Base-by-base conservation (phyloP, 2,113 vertebrate species). In the Chrysochloris asiatica region DNA sequence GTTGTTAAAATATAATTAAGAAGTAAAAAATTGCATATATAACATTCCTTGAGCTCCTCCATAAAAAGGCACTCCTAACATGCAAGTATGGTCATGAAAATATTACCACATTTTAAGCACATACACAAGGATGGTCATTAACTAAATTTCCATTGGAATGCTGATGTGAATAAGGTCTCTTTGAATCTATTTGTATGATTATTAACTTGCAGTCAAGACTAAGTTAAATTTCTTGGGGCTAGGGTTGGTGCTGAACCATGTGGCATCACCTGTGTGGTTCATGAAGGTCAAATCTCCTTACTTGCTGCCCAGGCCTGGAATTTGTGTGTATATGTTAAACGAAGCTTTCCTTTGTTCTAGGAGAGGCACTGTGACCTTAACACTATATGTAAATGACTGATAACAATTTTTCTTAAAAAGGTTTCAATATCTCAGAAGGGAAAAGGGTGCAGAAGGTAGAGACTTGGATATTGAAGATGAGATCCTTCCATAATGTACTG, bases 11-110 rank as follows among this genome's bases (percentile, higher is more conserved):
- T 83, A 45, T n/a, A 67, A 83, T 72, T 61, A 54, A 41, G 90
- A 86, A 78, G 73, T 90, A 75, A 41, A 69, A 90, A 83, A 65
- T 6, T 65, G 48, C 56, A 41, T 22, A 16, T n/a, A 19, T 14
- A 83, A 80, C 24, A 93, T 89, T 93, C 67, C 50, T 83, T 78
- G 65, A 83, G 26, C 45, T 59, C 16, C 48, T 67, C 3, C 76
- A 90, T 47, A 73, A 79, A 89, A 95, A 83, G 33, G 16, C 33
- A 83, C 54, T 79, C 33, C n/a, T 86, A 78, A 78, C 78, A 83
- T 28, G 21, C 26, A 92, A 59, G 36, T 61, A 43, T n/a, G 13
- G 24, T 71, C 26, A 78, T 91, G 52, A 95, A 93, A 83, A 89
- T 81, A 83, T 72, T 77, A 78, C 73, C 76, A 71, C 16, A 61